A percentile compares a stretch with the other conserved stretches of the same genome.
phyloP scores from a whole-genome alignment of 2,888 invertebrate genomes.

The Sympetrum striolatum region DNA sequence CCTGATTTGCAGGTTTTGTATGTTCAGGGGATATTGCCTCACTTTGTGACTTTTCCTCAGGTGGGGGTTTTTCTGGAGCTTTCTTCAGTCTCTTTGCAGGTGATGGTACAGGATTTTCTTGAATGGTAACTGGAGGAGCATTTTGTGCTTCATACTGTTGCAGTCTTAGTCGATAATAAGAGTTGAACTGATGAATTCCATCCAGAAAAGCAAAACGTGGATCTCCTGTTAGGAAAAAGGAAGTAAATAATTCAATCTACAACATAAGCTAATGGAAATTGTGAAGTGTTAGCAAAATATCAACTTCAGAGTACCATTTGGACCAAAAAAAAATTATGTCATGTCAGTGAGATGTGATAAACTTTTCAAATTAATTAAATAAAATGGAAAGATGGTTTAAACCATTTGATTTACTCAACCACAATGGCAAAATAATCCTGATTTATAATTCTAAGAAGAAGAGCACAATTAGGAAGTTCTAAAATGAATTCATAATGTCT shows the following conservation, averaged over 20 bases:
- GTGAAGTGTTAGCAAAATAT: not conserved
- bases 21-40: not conserved
- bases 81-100: slow-evolving; percentile 37
- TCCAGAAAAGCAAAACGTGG: slow-evolving; percentile 87
- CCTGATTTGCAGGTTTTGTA: not conserved
- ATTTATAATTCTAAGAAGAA: no score
- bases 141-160: slow-evolving; percentile 59
- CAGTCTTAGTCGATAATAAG: slow-evolving; percentile 79
- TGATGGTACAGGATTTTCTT: slow-evolving; percentile 46
- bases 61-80: not conserved
- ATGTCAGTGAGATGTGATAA: no score
- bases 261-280: not conserved
- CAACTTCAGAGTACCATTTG: no score
- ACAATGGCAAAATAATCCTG: not conserved
- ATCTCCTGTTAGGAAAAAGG: slow-evolving; percentile 64
- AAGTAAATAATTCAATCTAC: not conserved
- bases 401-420: not conserved
- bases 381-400: no score
- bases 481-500: no score
- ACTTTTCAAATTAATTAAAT: no score
- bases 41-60: not conserved
- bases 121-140: slow-evolving; percentile 5
- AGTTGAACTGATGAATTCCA: slow-evolving; percentile 75
- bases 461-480: no score
- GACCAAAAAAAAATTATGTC: no score